Percentiles rank a stretch among this genome's conserved stretches.
phyloP scores from a whole-genome alignment of 2,888 invertebrate species.

The Drosophila parthenogenetica region DNA sequence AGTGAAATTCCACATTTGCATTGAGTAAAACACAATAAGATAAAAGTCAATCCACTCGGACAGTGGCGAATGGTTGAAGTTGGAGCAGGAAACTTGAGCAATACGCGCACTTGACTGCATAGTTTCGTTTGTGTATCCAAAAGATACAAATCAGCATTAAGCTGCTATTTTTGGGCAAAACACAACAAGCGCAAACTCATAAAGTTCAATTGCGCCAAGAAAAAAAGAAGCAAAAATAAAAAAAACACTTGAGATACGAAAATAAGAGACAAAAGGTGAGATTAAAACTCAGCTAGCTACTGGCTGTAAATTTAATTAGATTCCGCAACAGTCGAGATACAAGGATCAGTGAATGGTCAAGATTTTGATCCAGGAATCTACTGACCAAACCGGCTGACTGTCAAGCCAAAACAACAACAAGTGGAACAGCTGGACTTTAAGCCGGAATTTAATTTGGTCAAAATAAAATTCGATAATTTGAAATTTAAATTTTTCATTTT shows the following conservation, averaged over 20 bases:
- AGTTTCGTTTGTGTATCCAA: conserved; percentile 47
- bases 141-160: conserved; percentile 61
- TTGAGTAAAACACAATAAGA: conserved; percentile 32
- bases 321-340: conserved; percentile 12
- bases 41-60: conserved; percentile 49
- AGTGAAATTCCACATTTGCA: conserved; percentile 63
- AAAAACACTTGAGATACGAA: conserved; percentile 52
- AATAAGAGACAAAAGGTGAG: conserved; percentile 39
- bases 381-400: conserved; percentile 32
- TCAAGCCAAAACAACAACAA: conserved; percentile 12
- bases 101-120: conserved; percentile 64
- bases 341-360: conserved; percentile 9
- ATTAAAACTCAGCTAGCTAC: conserved; percentile 25
- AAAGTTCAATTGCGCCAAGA: conserved; percentile 65
- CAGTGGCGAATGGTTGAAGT: conserved; percentile 40
- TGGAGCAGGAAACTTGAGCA: conserved; percentile 72
- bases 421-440: conserved; percentile 41
- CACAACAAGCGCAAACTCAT: conserved; percentile 53
- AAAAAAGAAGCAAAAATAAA: conserved; percentile 9
- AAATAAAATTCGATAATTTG: conserved; percentile 42
- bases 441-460: conserved; percentile 54
- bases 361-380: conserved; percentile 32
- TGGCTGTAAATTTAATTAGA: conserved; percentile 29
- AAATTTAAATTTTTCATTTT: conserved; percentile 50
- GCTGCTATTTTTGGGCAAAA: conserved; percentile 61